Percentiles rank a stretch among this genome's conserved stretches.
Evolutionary conservation across 2,113 vertebrate genomes (phyloP).

Genomic region (Amia ocellicauda): DNA sequence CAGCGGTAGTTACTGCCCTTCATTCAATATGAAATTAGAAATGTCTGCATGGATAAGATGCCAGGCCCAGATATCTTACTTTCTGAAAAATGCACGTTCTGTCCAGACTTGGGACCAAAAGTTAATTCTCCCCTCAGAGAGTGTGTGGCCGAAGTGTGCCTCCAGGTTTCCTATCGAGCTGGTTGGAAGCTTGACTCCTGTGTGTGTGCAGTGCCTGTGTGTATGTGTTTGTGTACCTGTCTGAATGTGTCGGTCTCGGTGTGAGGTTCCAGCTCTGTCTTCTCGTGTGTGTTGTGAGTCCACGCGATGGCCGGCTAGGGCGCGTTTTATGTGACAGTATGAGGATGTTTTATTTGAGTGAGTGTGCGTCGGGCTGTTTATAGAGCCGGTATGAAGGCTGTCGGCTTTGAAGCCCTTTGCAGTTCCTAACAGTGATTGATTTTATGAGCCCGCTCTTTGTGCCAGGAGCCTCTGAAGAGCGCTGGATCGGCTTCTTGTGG

Average conservation of each 20-base stretch:
- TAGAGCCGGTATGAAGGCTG: slow-evolving; percentile 22
- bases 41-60: too few relatives aligned
- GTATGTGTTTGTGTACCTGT: slow-evolving; percentile 22
- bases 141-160: too few relatives aligned
- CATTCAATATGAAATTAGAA: too few relatives aligned
- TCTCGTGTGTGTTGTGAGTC: slow-evolving; percentile 13
- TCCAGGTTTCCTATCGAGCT: too few relatives aligned
- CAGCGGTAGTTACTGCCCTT: too few relatives aligned
- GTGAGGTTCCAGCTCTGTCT: slow-evolving; percentile 6
- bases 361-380: slow-evolving; percentile 29
- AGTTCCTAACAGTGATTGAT: slow-evolving; percentile 32
- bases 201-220: not conserved
- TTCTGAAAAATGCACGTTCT: too few relatives aligned
- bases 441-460: slow-evolving; percentile 27
- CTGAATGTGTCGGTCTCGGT: slow-evolving; percentile 23
- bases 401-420: slow-evolving; percentile 33
- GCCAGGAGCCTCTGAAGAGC: not conserved
- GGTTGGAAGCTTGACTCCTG: too few relatives aligned
- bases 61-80: too few relatives aligned
- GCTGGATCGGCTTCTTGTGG: slow-evolving; percentile 4
- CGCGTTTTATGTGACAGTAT: slow-evolving; percentile 3
- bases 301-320: not conserved
- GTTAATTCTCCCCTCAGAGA: too few relatives aligned
- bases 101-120: too few relatives aligned
- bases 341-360: slow-evolving; percentile 34